Evolutionary conservation across 1,140 invertebrate genomes (phyloP), one percentile per base, ranked within the genome.

Genomic region (Bombus turneri): DNA sequence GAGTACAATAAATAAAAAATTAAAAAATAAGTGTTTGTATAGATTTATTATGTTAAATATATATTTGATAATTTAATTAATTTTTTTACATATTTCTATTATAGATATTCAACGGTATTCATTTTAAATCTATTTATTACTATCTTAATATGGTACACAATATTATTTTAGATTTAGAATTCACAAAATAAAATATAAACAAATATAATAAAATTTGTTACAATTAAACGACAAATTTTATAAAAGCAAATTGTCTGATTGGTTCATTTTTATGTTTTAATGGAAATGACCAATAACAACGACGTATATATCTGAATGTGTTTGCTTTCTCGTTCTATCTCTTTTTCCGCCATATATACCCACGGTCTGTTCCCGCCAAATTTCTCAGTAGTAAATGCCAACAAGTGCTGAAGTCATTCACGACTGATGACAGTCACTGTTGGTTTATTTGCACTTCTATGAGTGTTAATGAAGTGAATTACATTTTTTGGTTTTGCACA

Each of bases 361-460:
- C 37, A 64, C 4, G 4, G 34, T 47, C 37, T 71, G 18, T 86
- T 86, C 85, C 85, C 85, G 85, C 85, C 85, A 86, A 86, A 83
- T 72, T 68, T 47, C 62, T 82, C 71, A 25, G 66, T 39, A 74
- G 43, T 39, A 68, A 66, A 64, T 53, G 41, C 85, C 81, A 86
- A 86, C 85, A 77, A 77, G 81, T 77, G 78, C 47, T 43, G 64
- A 47, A 39, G 12, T 4, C 34, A 71, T 22, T 66, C 4, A 34
- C 0, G 18, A 39, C 0, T 6, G 28, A n/a, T 83, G 80, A 86
- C 81, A 86, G 66, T 66, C 4, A n/a, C 12, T 47, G 59, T 62
- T 59, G 3, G 13, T 83, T 76, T 53, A 59, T 2, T 25, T 79
- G 15, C n/a, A n/a, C n/a, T 69, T 18, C 3, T 69, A 9, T 78